Conservation (phyloP, 2,113 vertebrate genomes). For the Indri indri region DNA sequence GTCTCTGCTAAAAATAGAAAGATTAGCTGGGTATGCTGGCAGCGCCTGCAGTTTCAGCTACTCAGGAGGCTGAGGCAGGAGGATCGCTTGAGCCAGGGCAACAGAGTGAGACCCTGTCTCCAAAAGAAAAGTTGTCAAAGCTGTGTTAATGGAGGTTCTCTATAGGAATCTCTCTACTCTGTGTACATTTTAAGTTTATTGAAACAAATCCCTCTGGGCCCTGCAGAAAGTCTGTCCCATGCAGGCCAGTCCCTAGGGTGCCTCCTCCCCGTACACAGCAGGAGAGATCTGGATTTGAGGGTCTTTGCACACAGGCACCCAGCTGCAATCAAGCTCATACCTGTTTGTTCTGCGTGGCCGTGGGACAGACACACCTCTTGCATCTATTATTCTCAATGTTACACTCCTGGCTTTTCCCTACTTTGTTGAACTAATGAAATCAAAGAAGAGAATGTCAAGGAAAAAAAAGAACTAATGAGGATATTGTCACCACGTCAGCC, state of each 20-base stretch:
- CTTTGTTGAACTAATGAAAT: neutral
- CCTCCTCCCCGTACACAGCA: neutral
- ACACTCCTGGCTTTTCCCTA: neutral
- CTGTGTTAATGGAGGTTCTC: neutral
- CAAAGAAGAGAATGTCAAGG: neutral
- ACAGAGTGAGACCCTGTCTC: no score
- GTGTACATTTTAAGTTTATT: neutral
- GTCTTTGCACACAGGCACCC: neutral
- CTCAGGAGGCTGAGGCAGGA: no score
- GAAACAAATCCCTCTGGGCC: neutral
- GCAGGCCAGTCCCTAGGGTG: neutral
- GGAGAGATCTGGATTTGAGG: neutral
- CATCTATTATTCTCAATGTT: neutral
- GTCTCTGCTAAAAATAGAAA: no score
- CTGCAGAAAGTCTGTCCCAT: neutral
- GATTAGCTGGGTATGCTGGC: no score
- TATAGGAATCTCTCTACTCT: neutral
- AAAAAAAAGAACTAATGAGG: neutral
- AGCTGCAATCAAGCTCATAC: neutral
- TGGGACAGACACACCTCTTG: neutral
- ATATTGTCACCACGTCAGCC: neutral
- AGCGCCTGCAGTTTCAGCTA: no score
- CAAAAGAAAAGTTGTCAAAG: neutral
- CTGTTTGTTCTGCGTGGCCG: neutral
- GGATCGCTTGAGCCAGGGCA: no score